Conservation (phyloP, 2,113 vertebrate species). For the Cichladusa arquata region DNA sequence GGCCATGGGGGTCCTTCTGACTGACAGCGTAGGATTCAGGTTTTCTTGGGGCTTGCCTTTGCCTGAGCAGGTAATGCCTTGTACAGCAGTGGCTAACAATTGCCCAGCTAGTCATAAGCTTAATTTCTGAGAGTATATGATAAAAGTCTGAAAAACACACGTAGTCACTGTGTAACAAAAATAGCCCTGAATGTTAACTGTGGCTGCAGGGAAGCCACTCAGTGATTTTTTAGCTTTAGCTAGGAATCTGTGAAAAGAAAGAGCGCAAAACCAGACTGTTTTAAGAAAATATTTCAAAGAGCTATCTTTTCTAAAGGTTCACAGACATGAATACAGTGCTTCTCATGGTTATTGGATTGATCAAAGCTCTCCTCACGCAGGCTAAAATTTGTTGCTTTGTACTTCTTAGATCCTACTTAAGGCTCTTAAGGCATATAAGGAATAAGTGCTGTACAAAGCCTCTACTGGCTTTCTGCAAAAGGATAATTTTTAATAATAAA, state of each 20-base stretch:
- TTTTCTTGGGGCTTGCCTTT: background rate
- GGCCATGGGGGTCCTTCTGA: fast-evolving
- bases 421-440: background rate
- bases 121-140: background rate
- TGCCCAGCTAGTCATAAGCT: background rate
- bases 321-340: background rate
- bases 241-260: background rate
- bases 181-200: background rate
- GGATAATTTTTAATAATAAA: background rate
- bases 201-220: fast-evolving
- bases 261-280: fast-evolving
- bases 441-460: background rate
- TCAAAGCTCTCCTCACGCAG: background rate
- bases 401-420: background rate
- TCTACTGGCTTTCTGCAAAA: background rate
- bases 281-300: background rate
- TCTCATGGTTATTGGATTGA: background rate
- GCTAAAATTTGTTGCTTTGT: background rate
- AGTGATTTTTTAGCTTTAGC: background rate
- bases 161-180: background rate
- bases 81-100: background rate
- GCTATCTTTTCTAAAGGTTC: background rate
- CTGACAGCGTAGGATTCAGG: background rate
- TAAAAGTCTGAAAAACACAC: background rate
- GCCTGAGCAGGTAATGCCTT: background rate